A percentile compares a stretch with the other conserved stretches of the same genome.
These are phyloP conservation scores for Pterobdella sp. DNA, from an alignment of 2,888 invertebrate species.

Conservation along the genomic window DNA sequence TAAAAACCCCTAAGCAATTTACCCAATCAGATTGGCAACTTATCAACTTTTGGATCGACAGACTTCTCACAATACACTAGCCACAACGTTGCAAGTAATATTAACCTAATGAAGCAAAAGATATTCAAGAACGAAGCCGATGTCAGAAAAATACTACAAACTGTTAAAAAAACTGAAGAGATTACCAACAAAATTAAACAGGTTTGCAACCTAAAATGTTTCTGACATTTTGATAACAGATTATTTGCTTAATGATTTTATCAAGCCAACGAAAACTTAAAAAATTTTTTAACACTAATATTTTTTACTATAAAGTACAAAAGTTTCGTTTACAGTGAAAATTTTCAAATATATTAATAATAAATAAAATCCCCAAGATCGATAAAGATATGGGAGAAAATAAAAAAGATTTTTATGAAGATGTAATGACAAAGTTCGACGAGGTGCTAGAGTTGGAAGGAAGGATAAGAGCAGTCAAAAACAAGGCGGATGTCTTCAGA, in stretches of 20 bases:
- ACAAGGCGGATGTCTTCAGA: neutral
- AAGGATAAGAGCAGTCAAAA: neutral
- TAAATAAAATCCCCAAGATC: neutral
- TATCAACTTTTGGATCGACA: neutral
- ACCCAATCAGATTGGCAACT: neutral
- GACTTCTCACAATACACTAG: neutral
- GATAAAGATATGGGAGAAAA: neutral
- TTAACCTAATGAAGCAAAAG: conserved; percentile 2
- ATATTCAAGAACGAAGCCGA: conserved; percentile 10
- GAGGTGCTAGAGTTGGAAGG: neutral
- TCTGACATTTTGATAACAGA: neutral
- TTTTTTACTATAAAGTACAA: no score
- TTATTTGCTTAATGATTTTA: neutral
- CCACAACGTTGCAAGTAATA: neutral
- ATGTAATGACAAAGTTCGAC: neutral
- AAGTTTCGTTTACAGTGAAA: no score
- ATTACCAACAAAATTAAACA: neutral
- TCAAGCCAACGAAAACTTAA: no score
- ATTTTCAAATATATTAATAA: no score
- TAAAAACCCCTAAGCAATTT: neutral
- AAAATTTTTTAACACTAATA: neutral
- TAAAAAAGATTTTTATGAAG: neutral
- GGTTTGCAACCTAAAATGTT: neutral
- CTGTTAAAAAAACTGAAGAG: neutral
- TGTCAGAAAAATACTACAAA: neutral